Evolutionary conservation across 2,888 invertebrate genomes (phyloP).

Genomic region (Caprella mutica): DNA sequence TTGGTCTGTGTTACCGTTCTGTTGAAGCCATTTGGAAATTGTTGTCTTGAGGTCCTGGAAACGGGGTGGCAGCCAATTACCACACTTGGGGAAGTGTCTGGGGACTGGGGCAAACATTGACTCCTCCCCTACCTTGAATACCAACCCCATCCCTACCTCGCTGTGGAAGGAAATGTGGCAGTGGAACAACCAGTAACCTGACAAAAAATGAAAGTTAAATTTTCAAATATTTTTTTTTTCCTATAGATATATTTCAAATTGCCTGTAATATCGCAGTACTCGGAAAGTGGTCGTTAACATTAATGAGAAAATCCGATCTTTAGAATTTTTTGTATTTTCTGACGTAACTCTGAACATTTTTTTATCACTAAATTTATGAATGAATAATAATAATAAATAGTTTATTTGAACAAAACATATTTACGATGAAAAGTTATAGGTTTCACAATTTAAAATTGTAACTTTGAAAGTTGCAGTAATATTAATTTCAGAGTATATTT

Average conservation of each 20-base stretch:
- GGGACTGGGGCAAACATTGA: constrained; percentile 41
- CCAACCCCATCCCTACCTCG: constrained; percentile 76
- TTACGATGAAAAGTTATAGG: no score
- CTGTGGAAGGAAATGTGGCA: constrained; percentile 87
- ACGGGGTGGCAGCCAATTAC: constrained; percentile 63
- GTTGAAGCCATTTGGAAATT: constrained; percentile 1
- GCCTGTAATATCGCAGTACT: no score
- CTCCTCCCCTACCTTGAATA: constrained; percentile 58
- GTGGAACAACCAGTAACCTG: constrained; percentile 85
- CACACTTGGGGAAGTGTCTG: constrained; percentile 48
- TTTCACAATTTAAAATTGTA: no score
- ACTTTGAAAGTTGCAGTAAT: no score
- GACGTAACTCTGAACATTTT: no score
- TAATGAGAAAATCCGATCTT: no score
- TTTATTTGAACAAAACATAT: no score
- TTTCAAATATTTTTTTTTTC: not conserved
- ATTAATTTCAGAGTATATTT: no score
- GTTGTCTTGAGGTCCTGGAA: constrained; percentile 50
- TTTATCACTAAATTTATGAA: no score
- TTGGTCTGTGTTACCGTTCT: not conserved
- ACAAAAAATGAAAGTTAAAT: constrained; percentile 34
- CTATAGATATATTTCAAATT: not conserved
- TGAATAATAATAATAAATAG: no score
- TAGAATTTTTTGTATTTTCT: no score
- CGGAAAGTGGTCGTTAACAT: no score